Conservation (phyloP, 1,140 invertebrate genomes). For the Drosophila triauraria region DNA sequence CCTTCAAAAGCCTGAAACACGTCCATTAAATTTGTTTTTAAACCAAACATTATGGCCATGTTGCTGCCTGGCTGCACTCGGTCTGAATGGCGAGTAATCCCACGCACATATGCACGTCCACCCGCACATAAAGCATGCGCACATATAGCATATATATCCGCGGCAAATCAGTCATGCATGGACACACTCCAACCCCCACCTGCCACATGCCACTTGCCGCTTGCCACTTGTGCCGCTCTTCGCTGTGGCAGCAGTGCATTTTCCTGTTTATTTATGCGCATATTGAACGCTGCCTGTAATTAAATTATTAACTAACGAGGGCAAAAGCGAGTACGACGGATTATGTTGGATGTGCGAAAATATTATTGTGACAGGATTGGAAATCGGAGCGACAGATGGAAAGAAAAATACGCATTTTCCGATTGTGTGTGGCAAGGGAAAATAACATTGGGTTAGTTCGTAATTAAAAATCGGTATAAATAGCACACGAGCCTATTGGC, state of each 20-base stretch:
- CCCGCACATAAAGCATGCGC: constrained; percentile 5
- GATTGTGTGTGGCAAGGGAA: not conserved
- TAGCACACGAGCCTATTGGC: no score
- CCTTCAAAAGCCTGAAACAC: not conserved
- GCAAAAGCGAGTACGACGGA: constrained; percentile 11
- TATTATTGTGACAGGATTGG: constrained; percentile 38
- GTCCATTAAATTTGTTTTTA: constrained; percentile 28
- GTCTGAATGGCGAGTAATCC: constrained; percentile 11
- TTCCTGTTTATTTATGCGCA: constrained; percentile 71
- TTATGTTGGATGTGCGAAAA: constrained; percentile 29
- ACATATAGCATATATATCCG: constrained; percentile 27
- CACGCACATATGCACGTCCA: not conserved
- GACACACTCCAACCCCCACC: not conserved
- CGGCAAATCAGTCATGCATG: constrained; percentile 42
- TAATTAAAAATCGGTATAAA: constrained; percentile 3
- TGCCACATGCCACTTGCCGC: no score
- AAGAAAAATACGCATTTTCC: constrained; percentile 1
- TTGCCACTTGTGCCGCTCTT: not conserved
- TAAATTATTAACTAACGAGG: constrained; percentile 62
- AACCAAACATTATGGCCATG: constrained; percentile 17
- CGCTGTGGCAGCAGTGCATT: constrained; percentile 17
- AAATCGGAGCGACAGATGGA: constrained; percentile 3
- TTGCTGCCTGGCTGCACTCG: constrained; percentile 56
- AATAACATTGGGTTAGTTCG: not conserved
- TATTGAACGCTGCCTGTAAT: constrained; percentile 65